Percentiles rank a stretch among this genome's conserved stretches.
Conservation (phyloP, 1,140 invertebrate species). For the Anadara kagoshimensis region DNA sequence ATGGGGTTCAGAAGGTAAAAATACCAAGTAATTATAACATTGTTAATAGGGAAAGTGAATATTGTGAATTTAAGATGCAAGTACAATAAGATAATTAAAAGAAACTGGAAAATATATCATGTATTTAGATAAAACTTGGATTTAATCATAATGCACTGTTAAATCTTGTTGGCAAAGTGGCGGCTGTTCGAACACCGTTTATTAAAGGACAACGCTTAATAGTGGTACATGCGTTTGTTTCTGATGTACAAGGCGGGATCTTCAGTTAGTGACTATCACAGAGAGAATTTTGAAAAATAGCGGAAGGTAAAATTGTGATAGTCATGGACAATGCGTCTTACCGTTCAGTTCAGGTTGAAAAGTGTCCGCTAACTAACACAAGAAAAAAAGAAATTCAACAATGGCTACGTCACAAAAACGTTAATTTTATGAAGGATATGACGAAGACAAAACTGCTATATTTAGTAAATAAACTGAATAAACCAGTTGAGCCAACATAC, state of each 20-base stretch:
- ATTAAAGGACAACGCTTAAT: background rate
- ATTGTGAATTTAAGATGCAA: background rate
- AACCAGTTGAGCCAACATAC: background rate
- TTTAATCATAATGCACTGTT: background rate
- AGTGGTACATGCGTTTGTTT: background rate
- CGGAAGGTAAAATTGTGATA: background rate
- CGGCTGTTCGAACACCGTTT: background rate
- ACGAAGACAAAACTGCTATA: too few species aligned
- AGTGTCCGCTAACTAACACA: background rate
- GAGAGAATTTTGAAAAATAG: constrained; percentile 4
- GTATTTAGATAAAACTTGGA: too few species aligned
- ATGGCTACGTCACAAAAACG: background rate
- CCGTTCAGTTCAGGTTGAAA: background rate
- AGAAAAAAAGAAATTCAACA: background rate
- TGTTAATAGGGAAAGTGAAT: too few species aligned
- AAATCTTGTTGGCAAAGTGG: background rate
- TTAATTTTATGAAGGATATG: too few species aligned
- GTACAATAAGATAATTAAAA: background rate
- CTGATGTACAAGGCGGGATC: background rate
- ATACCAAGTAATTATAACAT: too few species aligned
- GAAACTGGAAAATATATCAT: background rate
- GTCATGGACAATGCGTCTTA: constrained; percentile 11
- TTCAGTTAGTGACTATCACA: constrained; percentile 1
- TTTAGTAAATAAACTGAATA: background rate
- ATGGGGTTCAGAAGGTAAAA: background rate